These are phyloP conservation scores for Gorsachius goisagi DNA, from an alignment of 2,113 vertebrate species.

Conservation along the genomic window DNA sequence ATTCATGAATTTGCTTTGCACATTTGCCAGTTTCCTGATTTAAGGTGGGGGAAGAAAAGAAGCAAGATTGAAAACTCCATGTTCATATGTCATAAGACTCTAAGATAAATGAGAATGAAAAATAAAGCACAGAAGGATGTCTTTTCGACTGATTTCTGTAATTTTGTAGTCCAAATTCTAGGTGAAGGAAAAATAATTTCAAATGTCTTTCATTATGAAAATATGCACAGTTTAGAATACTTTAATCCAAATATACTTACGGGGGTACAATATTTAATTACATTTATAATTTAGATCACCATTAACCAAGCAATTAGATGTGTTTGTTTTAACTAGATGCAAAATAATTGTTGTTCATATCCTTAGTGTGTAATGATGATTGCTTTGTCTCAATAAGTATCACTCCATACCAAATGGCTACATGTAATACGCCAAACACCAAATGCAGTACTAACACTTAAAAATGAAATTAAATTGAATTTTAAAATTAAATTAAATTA, in stretches of 20 bases:
- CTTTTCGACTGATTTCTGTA: not conserved
- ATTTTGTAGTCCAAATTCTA: not conserved
- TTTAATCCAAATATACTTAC: not conserved
- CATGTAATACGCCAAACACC: not conserved
- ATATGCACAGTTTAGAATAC: not conserved
- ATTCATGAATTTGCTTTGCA: constrained; percentile 18
- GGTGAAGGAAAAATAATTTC: not conserved
- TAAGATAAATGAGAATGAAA: not conserved
- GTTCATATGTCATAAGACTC: not conserved
- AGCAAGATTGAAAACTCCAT: not conserved
- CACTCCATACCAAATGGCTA: not conserved
- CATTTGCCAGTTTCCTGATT: not conserved
- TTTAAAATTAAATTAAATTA: not conserved
- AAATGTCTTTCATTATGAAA: not conserved
- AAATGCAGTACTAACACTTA: not conserved
- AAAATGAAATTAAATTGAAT: not conserved
- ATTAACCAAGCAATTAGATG: not conserved
- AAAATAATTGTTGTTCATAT: not conserved
- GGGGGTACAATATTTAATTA: not conserved
- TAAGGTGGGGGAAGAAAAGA: not conserved
- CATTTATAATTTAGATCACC: not conserved
- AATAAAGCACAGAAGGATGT: not conserved
- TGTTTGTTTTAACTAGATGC: not conserved
- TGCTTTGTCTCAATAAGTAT: not conserved
- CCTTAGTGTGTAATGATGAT: not conserved